A percentile compares a stretch with the other conserved stretches of the same genome.
These are phyloP conservation scores for Drosophila arizonae DNA, from an alignment of 1,140 invertebrate genomes.

Conservation along the genomic window DNA sequence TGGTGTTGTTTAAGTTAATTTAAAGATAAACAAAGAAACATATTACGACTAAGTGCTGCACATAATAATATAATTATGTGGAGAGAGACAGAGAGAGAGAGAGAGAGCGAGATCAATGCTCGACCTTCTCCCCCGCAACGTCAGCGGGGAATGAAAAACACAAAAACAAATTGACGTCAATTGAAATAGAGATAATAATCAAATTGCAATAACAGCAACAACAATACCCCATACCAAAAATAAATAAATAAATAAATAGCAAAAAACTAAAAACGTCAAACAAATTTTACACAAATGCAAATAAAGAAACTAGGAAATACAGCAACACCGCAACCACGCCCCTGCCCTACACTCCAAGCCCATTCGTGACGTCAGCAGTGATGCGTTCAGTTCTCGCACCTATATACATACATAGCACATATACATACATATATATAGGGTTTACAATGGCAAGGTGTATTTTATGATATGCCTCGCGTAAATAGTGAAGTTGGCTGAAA, in stretches of 20 bases:
- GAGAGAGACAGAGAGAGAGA: background rate
- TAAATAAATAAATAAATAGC: conserved; percentile 41
- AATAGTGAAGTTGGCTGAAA: conserved; percentile 17
- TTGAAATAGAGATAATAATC: conserved; percentile 63
- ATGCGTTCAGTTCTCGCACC: conserved; percentile 29
- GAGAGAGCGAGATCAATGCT: conserved; percentile 42
- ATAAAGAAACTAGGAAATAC: conserved; percentile 13
- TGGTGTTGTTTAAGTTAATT: conserved; percentile 50
- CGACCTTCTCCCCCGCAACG: conserved; percentile 35
- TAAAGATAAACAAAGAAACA: conserved; percentile 50
- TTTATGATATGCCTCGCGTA: conserved; percentile 21
- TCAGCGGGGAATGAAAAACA: conserved; percentile 37
- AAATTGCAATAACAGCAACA: conserved; percentile 56
- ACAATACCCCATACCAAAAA: conserved; percentile 16
- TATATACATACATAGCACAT: background rate
- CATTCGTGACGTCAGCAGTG: conserved; percentile 35
- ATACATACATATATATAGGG: background rate
- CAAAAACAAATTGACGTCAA: conserved; percentile 73
- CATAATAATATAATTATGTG: conserved; percentile 41
- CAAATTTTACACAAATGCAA: conserved; percentile 50
- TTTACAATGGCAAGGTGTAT: conserved; percentile 41
- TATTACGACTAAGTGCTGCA: conserved; percentile 35
- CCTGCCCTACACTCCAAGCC: background rate
- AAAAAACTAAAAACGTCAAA: conserved; percentile 41
- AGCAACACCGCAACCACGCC: background rate